phyloP scores from a whole-genome alignment of 2,113 vertebrate species.

The Spheniscus mendiculus region DNA sequence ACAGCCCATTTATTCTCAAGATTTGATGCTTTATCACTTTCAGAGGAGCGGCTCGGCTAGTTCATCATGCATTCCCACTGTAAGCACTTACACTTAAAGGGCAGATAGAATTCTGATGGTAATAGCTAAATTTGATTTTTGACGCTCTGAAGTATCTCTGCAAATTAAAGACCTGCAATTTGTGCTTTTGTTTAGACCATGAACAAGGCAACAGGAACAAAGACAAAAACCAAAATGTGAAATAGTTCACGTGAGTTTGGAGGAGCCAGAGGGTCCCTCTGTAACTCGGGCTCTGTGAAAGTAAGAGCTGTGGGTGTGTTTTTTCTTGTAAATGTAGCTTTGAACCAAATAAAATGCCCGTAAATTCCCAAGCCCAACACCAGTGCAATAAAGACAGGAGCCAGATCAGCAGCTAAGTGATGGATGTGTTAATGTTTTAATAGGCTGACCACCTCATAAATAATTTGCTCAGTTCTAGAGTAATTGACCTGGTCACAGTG shows the following conservation, averaged over 20 bases:
- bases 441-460: conserved; percentile 30
- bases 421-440: conserved; percentile 48
- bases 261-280: not conserved
- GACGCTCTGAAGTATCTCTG: not conserved
- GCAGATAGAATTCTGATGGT: not conserved
- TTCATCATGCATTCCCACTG: not conserved
- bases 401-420: not conserved
- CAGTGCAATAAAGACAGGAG: not conserved
- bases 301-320: not conserved
- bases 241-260: not conserved
- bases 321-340: not conserved
- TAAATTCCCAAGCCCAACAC: not conserved
- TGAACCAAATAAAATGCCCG: not conserved
- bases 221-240: not conserved
- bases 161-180: not conserved
- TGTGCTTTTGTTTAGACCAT: not conserved
- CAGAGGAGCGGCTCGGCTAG: not conserved
- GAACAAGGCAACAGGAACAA: not conserved
- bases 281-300: not conserved
- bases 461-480: conserved; percentile 39
- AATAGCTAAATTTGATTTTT: not conserved
- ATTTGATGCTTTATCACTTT: not conserved
- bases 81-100: not conserved
- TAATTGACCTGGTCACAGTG: conserved; percentile 32
- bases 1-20: conserved; percentile 2